Evolutionary conservation across 1,140 invertebrate genomes (phyloP), one percentile per base, ranked within the genome.

Genomic region (Sitobion miscanthi): DNA sequence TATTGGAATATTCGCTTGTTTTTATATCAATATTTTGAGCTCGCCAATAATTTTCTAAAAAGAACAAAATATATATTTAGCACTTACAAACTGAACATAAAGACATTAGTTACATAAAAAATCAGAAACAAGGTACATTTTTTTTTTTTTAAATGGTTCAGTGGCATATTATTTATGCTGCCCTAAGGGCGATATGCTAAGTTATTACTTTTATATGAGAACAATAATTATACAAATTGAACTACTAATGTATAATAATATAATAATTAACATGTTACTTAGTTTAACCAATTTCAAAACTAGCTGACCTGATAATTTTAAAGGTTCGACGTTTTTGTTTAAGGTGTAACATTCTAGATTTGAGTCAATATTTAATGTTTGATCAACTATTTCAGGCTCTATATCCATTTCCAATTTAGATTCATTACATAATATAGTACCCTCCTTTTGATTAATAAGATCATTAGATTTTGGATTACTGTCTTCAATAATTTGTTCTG

Each of bases 31-130:
- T 30, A 57, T 57, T 54, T 93, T 86, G 82, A 30, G 38, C 91
- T 54, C 1, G 49, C 91, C 91, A 93, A 42, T 42, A 25, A 1
- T 82, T 93, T 57, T 38, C 91, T 93, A 57, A 91, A 91, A 54
- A 38, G 42, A 42, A 52, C 7, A 25, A 52, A 45, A 52, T 52
- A 88, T 17, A 30, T n/a, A 30, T 1, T 42, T 47, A 86, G 25
- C n/a, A 35, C 14, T 77, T 77, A 77, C 30, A 77, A 77, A 77
- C n/a, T 77, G 14, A 77, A n/a, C 11, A 69, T 62, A 57, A 8
- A 30, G 62, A n/a, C 11, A 69, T 69, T 0, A n/a, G 14, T 69
- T 69, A 9, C 9, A 30, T 11, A 30, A 30, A 49, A 49, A 57
- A 25, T 57, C 7, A 62, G 57, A 62, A 25, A 25, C 9, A 11